Conservation (phyloP, 2,797 vertebrate species). For the Sebastes glaucus region DNA sequence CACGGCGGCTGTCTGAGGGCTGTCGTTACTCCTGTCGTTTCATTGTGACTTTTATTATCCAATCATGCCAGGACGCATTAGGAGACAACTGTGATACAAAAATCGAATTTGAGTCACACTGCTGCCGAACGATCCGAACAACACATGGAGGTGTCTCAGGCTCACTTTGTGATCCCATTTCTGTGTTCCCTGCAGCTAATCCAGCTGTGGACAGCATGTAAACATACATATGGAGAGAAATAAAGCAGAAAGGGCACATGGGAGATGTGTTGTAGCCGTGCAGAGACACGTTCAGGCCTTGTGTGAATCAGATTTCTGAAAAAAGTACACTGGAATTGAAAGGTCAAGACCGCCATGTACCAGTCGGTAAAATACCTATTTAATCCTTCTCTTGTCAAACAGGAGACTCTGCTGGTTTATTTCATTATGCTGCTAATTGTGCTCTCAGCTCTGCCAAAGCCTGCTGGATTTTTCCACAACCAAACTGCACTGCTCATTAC, state of each 20-base stretch:
- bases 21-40: slow-evolving; percentile 25
- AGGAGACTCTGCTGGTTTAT: slow-evolving; percentile 56
- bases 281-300: background rate
- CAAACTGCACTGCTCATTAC: slow-evolving; percentile 4
- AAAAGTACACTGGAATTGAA: background rate
- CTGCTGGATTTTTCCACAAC: slow-evolving; percentile 52
- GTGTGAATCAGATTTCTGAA: background rate
- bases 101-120: slow-evolving; percentile 50
- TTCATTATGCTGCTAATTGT: slow-evolving; percentile 58
- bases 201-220: slow-evolving; percentile 13
- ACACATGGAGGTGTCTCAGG: slow-evolving; percentile 16
- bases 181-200: slow-evolving; percentile 29
- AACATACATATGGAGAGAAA: background rate
- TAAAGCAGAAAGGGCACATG: background rate
- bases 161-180: slow-evolving; percentile 41
- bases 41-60: slow-evolving; percentile 47
- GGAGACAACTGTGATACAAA: slow-evolving; percentile 17
- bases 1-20: slow-evolving; percentile 19
- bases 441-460: slow-evolving; percentile 48
- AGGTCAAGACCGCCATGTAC: background rate
- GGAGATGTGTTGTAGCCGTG: background rate
- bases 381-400: slow-evolving; percentile 59
- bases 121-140: slow-evolving; percentile 15
- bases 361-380: slow-evolving; percentile 21
- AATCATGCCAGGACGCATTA: slow-evolving; percentile 53